Percentiles rank a stretch among this genome's conserved stretches.
Conservation (phyloP, 2,113 vertebrate species). For the Otus sunia region DNA sequence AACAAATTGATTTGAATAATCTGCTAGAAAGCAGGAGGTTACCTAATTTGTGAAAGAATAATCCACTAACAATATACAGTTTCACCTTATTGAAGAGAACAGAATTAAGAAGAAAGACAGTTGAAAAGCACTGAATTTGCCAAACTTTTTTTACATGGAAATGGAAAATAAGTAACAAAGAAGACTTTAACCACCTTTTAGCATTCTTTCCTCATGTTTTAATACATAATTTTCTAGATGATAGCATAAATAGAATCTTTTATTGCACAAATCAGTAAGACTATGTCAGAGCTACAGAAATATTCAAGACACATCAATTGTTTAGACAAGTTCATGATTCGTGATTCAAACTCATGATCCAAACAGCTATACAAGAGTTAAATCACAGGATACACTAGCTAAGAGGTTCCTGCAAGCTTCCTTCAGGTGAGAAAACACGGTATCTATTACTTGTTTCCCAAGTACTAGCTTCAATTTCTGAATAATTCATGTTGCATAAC, state of each 20-base stretch:
- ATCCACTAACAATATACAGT: not conserved
- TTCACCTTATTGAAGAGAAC: not conserved
- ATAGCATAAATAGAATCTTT: not conserved
- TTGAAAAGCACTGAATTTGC: not conserved
- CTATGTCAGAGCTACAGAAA: not conserved
- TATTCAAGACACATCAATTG: not conserved
- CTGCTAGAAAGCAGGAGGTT: not conserved
- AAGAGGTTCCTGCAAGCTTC: not conserved
- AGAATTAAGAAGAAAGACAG: not conserved
- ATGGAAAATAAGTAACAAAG: not conserved
- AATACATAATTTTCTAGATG: not conserved
- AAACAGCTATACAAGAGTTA: not conserved
- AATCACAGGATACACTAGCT: not conserved
- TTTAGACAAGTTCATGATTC: not conserved
- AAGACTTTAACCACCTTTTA: not conserved
- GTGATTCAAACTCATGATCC: not conserved
- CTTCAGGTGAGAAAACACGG: not conserved
- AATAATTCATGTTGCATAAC: conserved; percentile 21
- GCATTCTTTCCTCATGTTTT: not conserved
- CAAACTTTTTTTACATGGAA: not conserved
- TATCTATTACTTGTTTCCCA: not conserved
- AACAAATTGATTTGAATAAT: not conserved
- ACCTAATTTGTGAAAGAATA: not conserved
- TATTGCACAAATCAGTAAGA: not conserved
- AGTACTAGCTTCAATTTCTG: not conserved